Evolutionary conservation across 2,888 invertebrate species (phyloP).

Genomic region (Gnatocerus cornutus): DNA sequence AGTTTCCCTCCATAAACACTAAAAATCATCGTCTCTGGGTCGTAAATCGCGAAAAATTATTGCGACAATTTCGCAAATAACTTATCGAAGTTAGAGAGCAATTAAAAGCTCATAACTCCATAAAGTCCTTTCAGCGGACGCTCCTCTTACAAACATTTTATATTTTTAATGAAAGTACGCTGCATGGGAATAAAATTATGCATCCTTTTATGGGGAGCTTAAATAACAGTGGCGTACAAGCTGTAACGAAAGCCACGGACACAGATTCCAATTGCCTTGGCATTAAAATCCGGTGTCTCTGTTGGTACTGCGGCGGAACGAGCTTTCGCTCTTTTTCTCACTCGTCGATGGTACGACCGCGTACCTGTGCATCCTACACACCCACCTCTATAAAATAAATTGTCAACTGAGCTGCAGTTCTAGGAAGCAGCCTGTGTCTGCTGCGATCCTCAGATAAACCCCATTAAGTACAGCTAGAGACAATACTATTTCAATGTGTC

Average conservation of each 20-base stretch:
- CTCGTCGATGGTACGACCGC: conserved; percentile 55
- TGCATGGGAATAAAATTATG: conserved; percentile 66
- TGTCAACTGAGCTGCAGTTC: conserved; percentile 71
- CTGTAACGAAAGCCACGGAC: conserved; percentile 66
- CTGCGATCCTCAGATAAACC: conserved; percentile 70
- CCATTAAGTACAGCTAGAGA: conserved; percentile 72
- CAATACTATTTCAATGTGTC: conserved; percentile 73
- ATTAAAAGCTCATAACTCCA: conserved; percentile 42
- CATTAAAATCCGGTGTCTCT: conserved; percentile 62
- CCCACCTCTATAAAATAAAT: conserved; percentile 71
- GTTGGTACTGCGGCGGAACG: conserved; percentile 36
- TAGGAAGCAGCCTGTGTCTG: conserved; percentile 70
- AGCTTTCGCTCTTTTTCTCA: conserved; percentile 54
- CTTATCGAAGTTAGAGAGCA: conserved; percentile 27
- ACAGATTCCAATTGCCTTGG: conserved; percentile 68
- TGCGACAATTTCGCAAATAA: conserved; percentile 40
- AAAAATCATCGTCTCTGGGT: conserved; percentile 24
- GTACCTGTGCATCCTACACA: conserved; percentile 65
- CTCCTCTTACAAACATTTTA: conserved; percentile 28
- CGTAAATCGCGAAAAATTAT: conserved; percentile 40
- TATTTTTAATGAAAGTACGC: conserved; percentile 57
- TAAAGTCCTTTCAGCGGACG: conserved; percentile 34
- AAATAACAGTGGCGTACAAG: conserved; percentile 69
- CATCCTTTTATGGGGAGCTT: conserved; percentile 65
- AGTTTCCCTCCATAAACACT: conserved; percentile 37